phyloP scores from a whole-genome alignment of 1,140 invertebrate genomes.

The Drosophila rufa region DNA sequence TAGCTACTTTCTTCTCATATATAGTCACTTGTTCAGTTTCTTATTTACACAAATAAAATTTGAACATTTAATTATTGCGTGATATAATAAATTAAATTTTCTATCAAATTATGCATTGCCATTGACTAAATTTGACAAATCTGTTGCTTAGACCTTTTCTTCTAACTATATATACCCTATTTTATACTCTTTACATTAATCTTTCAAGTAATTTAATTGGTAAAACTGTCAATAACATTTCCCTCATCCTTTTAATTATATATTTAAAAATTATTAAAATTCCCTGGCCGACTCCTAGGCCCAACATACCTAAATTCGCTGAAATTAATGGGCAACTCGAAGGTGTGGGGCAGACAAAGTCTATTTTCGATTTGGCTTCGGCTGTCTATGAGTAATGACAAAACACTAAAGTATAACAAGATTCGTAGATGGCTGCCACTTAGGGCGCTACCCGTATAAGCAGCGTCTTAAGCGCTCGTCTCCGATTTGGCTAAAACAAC shows the following conservation, averaged over 20 bases:
- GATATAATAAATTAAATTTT: not conserved
- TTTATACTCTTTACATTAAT: not conserved
- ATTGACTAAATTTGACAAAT: no score
- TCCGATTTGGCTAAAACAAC: slow-evolving; percentile 46
- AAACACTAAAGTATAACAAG: slow-evolving; percentile 48
- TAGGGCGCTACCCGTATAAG: slow-evolving; percentile 56
- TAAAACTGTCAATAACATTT: not conserved
- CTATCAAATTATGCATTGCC: no score
- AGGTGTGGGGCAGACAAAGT: slow-evolving; percentile 54
- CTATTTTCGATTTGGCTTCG: slow-evolving; percentile 21
- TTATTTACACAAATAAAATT: no score
- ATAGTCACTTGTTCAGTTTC: no score
- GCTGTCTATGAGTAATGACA: slow-evolving; percentile 48
- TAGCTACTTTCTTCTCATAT: no score
- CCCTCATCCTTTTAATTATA: not conserved
- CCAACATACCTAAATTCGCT: not conserved
- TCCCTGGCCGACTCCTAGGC: not conserved
- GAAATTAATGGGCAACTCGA: slow-evolving; percentile 5
- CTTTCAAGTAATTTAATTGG: not conserved
- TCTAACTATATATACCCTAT: not conserved
- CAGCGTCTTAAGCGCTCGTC: slow-evolving; percentile 16
- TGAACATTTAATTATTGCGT: not conserved
- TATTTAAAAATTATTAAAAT: not conserved
- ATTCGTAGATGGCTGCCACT: slow-evolving; percentile 44
- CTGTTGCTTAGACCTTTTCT: not conserved